A percentile compares a stretch with the other conserved stretches of the same genome.
These are phyloP conservation scores for Melanocharis versteri DNA, from an alignment of 2,113 vertebrate genomes.

Conservation along the genomic window DNA sequence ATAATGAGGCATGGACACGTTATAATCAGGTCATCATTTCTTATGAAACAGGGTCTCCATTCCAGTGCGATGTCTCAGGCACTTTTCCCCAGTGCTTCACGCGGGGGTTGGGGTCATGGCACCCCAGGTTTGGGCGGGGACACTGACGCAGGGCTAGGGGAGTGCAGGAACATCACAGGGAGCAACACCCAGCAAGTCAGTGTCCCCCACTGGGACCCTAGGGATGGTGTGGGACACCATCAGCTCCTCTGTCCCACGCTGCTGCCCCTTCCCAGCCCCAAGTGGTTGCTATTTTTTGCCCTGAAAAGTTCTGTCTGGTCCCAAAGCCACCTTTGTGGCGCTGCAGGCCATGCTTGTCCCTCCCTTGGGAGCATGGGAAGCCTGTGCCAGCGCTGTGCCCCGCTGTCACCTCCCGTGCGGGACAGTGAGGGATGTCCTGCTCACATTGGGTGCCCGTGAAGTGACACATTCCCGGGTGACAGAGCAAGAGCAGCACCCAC, in stretches of 20 bases:
- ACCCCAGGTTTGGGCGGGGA: background rate
- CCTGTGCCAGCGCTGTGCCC: background rate
- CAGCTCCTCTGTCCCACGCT: background rate
- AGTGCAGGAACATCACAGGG: background rate
- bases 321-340: background rate
- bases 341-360: fast-evolving
- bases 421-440: fast-evolving
- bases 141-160: background rate
- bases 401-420: fast-evolving
- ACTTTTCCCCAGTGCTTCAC: background rate
- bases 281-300: fast-evolving
- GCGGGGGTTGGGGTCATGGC: background rate
- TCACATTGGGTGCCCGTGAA: background rate
- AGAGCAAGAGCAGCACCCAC: background rate
- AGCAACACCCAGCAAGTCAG: background rate
- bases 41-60: background rate
- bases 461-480: background rate
- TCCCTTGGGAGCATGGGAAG: fast-evolving
- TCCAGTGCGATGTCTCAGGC: background rate
- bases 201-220: background rate
- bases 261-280: background rate
- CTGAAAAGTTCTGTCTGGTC: background rate
- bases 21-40: background rate
- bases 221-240: background rate
- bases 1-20: background rate